Conservation (phyloP, 30 jellyfish, hydroid and myxozoan genomes). For the Chrysaora quinquecirrha region DNA sequence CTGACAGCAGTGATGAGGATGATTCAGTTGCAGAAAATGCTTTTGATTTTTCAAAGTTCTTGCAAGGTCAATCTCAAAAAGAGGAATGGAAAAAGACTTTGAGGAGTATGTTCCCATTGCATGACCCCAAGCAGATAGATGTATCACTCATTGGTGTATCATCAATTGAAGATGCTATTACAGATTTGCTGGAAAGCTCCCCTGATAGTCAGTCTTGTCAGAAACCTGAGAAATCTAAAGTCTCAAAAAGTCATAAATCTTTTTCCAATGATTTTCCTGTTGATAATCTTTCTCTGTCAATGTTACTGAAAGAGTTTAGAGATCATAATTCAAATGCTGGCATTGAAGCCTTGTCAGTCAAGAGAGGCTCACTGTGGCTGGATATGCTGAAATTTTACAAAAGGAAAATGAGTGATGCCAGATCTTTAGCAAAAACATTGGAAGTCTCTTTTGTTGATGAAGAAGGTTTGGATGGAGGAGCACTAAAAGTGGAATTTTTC, state of each 20-base stretch:
- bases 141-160: neutral
- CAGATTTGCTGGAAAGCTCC: neutral
- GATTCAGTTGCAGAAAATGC: neutral
- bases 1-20: conserved; percentile 6
- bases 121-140: conserved; percentile 5
- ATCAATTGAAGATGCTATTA: conserved; percentile 28
- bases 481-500: conserved; percentile 23
- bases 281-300: conserved; percentile 1
- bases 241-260: neutral
- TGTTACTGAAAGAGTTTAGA: conserved; percentile 12
- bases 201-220: conserved; percentile 9
- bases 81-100: neutral
- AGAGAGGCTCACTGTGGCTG: conserved; percentile 15
- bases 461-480: conserved; percentile 47
- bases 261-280: neutral
- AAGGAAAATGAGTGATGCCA: conserved; percentile 9
- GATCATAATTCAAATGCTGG: conserved; percentile 2
- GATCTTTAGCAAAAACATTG: neutral
- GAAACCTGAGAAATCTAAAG: neutral
- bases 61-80: neutral
- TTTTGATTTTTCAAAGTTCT: neutral
- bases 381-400: conserved; percentile 21
- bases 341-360: conserved; percentile 6
- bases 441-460: conserved; percentile 13
- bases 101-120: conserved; percentile 17